Percentiles rank a stretch among this genome's conserved stretches.
Conservation (phyloP, 2,888 invertebrate species). For the Euzetes globulus region DNA sequence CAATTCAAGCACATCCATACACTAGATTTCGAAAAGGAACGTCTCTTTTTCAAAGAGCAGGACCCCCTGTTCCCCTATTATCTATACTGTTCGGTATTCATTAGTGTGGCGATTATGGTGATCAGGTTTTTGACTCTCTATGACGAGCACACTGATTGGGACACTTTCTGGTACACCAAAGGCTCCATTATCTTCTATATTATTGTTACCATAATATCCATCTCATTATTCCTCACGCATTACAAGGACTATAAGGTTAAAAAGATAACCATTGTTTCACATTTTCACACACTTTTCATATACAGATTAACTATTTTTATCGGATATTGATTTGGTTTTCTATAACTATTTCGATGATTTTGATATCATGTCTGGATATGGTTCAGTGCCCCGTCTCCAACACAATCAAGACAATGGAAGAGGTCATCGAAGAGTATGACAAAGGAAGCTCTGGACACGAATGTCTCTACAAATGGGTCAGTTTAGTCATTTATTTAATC, state of each 20-base stretch:
- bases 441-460: not conserved
- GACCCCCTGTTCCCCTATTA: constrained; percentile 82
- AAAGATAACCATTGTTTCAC: not conserved
- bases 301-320: constrained; percentile 6
- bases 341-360: constrained; percentile 4
- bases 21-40: constrained; percentile 23
- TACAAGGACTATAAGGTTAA: not conserved
- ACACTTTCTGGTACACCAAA: not conserved
- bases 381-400: constrained; percentile 19
- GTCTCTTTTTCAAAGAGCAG: constrained; percentile 44
- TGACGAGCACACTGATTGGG: not conserved
- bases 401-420: not conserved
- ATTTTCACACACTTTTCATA: not conserved
- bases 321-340: constrained; percentile 29
- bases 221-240: not conserved
- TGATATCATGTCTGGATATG: constrained; percentile 27
- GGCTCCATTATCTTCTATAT: constrained; percentile 24
- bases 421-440: not conserved
- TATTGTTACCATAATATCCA: not conserved
- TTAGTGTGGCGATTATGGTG: constrained; percentile 54
- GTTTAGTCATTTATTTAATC: not conserved
- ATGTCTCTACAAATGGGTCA: constrained; percentile 34
- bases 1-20: constrained; percentile 28
- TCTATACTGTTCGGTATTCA: constrained; percentile 56
- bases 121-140: constrained; percentile 31